phyloP scores from a whole-genome alignment of 1,140 invertebrate genomes.

The Trichomalopsis sarcophagae region DNA sequence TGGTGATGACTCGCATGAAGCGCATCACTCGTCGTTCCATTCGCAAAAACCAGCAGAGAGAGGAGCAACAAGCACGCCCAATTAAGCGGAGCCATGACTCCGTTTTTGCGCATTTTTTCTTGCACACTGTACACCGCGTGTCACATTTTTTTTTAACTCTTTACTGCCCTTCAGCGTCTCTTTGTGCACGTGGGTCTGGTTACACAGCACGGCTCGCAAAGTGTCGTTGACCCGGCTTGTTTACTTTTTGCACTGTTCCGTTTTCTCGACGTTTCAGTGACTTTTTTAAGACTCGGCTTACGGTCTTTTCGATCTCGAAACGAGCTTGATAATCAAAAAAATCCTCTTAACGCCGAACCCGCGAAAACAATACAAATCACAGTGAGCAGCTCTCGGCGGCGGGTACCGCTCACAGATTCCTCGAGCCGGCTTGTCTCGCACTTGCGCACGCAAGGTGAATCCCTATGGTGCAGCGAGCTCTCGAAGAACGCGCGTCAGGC shows the following conservation, averaged over 20 bases:
- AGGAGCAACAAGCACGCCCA: slow-evolving; percentile 1
- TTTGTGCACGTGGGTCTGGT: not conserved
- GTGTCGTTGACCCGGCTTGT: slow-evolving; percentile 14
- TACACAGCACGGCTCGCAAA: not conserved
- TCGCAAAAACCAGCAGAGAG: not conserved
- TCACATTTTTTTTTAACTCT: slow-evolving; percentile 38
- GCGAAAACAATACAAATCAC: too few species aligned
- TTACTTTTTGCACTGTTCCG: not conserved
- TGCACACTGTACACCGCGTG: slow-evolving; percentile 6
- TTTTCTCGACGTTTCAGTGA: not conserved
- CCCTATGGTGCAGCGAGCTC: not conserved
- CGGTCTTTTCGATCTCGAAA: too few species aligned
- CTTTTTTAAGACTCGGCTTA: too few species aligned
- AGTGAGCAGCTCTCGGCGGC: too few species aligned
- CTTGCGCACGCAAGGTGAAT: slow-evolving; percentile 8
- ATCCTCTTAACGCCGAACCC: too few species aligned
- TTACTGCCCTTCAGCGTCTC: not conserved
- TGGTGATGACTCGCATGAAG: slow-evolving; percentile 14
- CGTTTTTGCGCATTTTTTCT: slow-evolving; percentile 39
- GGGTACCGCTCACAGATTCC: too few species aligned
- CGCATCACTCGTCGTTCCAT: not conserved
- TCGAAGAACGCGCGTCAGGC: not conserved
- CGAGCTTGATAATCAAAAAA: too few species aligned
- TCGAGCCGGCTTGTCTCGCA: too few species aligned
- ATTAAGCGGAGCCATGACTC: slow-evolving; percentile 38